Conservation (phyloP, 2,888 invertebrate genomes). For the Acanthosepion pharaonis region DNA sequence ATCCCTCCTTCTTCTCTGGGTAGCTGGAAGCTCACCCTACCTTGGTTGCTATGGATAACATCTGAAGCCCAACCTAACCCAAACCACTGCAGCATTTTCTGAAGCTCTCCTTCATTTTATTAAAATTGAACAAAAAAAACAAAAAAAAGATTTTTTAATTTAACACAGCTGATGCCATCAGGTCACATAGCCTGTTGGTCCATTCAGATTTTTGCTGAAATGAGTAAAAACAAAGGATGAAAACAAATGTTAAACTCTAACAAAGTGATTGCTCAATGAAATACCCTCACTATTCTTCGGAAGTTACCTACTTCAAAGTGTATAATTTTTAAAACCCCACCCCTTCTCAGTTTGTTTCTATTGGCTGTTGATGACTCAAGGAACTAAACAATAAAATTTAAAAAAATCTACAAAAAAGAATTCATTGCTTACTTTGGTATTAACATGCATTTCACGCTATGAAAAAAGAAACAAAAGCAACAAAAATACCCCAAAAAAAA, state of each 20-base stretch:
- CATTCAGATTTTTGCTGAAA: constrained; percentile 38
- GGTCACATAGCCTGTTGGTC: not conserved
- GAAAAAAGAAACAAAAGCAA: not conserved
- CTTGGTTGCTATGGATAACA: constrained; percentile 42
- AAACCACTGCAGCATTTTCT: constrained; percentile 42
- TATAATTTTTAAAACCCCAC: constrained; percentile 34
- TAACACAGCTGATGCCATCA: constrained; percentile 35
- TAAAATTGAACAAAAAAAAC: constrained; percentile 39
- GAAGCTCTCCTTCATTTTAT: not conserved
- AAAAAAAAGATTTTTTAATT: not conserved
- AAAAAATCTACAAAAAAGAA: constrained; percentile 13
- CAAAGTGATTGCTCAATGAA: constrained; percentile 46
- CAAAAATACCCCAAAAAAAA: not conserved
- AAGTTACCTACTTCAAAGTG: constrained; percentile 45
- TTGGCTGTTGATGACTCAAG: constrained; percentile 46
- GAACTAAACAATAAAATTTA: not conserved
- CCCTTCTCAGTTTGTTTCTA: constrained; percentile 37
- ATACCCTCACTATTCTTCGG: constrained; percentile 42
- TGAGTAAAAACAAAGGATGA: constrained; percentile 36
- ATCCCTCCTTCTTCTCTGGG: constrained; percentile 39
- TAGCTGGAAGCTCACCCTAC: constrained; percentile 38
- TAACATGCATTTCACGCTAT: constrained; percentile 37
- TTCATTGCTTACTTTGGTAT: constrained; percentile 40
- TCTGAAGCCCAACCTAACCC: constrained; percentile 42
- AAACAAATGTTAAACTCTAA: constrained; percentile 42